Conservation (phyloP, 2,888 invertebrate genomes). For the Harmothoe impar region DNA sequence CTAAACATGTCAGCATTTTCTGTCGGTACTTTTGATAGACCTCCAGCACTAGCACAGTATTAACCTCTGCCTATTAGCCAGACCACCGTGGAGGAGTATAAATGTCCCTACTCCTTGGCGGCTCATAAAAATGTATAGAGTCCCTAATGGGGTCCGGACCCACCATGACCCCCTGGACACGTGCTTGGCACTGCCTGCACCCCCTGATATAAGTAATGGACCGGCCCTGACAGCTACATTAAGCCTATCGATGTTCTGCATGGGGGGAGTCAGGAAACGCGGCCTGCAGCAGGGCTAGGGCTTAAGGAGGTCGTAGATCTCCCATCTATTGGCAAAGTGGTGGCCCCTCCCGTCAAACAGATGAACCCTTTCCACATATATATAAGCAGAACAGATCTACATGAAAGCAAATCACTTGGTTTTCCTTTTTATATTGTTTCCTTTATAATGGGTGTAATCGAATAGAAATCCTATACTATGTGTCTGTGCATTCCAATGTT, state of each 20-base stretch:
- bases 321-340: slow-evolving; percentile 6
- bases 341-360: neutral
- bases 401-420: neutral
- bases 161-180: neutral
- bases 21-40: no score
- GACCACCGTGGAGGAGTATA: neutral
- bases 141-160: neutral
- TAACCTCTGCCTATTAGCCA: neutral
- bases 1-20: no score
- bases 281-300: neutral
- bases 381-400: neutral
- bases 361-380: neutral
- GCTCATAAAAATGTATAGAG: slow-evolving; percentile 31
- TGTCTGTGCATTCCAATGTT: no score
- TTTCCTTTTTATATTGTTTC: no score
- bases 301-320: slow-evolving; percentile 26
- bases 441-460: no score
- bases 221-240: slow-evolving; percentile 44
- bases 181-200: neutral
- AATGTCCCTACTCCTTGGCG: neutral
- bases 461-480: no score
- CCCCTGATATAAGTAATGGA: slow-evolving; percentile 42
- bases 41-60: neutral
- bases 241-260: slow-evolving; percentile 41
- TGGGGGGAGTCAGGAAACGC: neutral